phyloP scores from a whole-genome alignment of 2,888 invertebrate species.

The Rotaria socialis region DNA sequence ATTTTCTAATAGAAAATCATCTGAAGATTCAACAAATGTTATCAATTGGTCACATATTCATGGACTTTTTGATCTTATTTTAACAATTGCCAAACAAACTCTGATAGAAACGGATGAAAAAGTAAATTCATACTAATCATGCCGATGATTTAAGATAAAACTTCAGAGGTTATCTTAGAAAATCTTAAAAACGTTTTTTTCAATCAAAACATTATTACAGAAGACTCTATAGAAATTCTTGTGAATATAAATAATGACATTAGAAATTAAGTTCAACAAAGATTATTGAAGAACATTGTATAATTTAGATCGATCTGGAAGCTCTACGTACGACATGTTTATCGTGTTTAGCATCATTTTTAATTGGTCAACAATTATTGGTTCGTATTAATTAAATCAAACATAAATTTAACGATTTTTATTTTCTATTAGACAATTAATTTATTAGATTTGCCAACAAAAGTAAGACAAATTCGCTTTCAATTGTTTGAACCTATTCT shows the following conservation, averaged over 20 bases:
- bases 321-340: background rate
- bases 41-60: conserved; percentile 29
- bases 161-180: too few species aligned
- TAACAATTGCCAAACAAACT: conserved; percentile 27
- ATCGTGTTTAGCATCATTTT: conserved; percentile 26
- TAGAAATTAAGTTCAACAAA: too few species aligned
- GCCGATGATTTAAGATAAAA: too few species aligned
- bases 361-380: conserved; percentile 10
- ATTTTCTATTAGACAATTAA: background rate
- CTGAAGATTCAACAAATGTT: background rate
- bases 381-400: background rate
- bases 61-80: conserved; percentile 1
- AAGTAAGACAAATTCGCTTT: background rate
- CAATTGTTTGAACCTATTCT: conserved; percentile 12
- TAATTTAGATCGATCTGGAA: background rate
- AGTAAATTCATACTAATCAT: background rate
- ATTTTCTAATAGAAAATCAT: background rate
- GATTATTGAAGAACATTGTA: too few species aligned
- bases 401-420: too few species aligned
- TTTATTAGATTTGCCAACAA: background rate
- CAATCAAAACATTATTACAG: too few species aligned
- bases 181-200: too few species aligned
- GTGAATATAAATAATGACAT: too few species aligned
- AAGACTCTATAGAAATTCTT: too few species aligned
- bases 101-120: background rate